A percentile compares a stretch with the other conserved stretches of the same genome.
Evolutionary conservation across 2,113 vertebrate species (phyloP).

Genomic region (Paedocypris sp.): DNA sequence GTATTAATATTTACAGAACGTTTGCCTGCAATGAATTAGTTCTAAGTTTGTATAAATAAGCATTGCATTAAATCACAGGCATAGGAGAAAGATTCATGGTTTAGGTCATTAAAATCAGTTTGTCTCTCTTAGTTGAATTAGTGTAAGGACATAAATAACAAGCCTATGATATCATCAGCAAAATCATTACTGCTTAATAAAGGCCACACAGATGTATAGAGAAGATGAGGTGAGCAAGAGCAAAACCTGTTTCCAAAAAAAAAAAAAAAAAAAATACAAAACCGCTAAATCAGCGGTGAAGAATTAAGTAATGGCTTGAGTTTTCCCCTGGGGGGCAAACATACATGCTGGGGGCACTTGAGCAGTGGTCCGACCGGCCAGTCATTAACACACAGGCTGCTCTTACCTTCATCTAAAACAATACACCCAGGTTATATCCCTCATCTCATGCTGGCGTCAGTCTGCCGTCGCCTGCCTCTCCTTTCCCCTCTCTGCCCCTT

Average conservation of each 20-base stretch:
- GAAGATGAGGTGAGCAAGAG: slow-evolving; percentile 35
- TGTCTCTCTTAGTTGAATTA: slow-evolving; percentile 42
- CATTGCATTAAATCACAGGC: slow-evolving; percentile 56
- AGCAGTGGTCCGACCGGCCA: slow-evolving; percentile 30
- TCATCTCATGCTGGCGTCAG: slow-evolving; percentile 28
- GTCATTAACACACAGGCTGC: slow-evolving; percentile 8
- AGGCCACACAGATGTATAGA: slow-evolving; percentile 16
- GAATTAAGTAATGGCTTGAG: slow-evolving; percentile 15
- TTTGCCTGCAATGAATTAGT: slow-evolving; percentile 64
- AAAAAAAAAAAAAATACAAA: slow-evolving; percentile 26
- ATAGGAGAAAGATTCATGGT: slow-evolving; percentile 54
- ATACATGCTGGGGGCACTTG: slow-evolving; percentile 25
- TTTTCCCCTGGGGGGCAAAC: slow-evolving; percentile 24
- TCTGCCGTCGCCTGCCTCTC: slow-evolving; percentile 30
- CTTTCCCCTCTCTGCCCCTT: slow-evolving; percentile 11
- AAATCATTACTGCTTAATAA: slow-evolving; percentile 32
- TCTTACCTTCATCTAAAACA: slow-evolving; percentile 37
- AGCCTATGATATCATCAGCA: slow-evolving; percentile 15
- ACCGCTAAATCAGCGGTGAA: slow-evolving; percentile 19
- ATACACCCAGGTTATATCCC: slow-evolving; percentile 28
- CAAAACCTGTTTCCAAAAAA: no score
- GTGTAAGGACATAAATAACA: slow-evolving; percentile 40
- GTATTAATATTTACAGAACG: slow-evolving; percentile 62
- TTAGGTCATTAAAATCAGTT: slow-evolving; percentile 41
- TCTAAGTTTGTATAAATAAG: slow-evolving; percentile 65